A percentile compares a stretch with the other conserved stretches of the same genome.
These are phyloP conservation scores for Drosophila erecta DNA, from an alignment of 1,140 invertebrate genomes.

Conservation along the genomic window DNA sequence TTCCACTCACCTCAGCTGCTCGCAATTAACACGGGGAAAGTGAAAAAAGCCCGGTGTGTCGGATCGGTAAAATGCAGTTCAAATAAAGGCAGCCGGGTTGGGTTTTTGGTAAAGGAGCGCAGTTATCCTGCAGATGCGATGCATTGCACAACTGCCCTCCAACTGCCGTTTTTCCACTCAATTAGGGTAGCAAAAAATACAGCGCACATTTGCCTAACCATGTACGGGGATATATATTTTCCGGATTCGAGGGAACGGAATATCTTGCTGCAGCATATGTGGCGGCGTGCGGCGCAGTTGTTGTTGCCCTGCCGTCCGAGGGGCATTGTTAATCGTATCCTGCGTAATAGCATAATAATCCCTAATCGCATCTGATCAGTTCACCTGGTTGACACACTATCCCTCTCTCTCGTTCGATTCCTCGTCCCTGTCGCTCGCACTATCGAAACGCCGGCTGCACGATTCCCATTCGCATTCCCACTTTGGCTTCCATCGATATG, in stretches of 20 bases:
- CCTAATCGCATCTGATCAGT: constrained; percentile 83
- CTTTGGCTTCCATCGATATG: constrained; percentile 59
- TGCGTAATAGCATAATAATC: constrained; percentile 83
- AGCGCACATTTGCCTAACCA: constrained; percentile 71
- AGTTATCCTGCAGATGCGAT: constrained; percentile 67
- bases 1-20: constrained; percentile 52
- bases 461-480: constrained; percentile 43
- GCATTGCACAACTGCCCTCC: constrained; percentile 14
- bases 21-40: constrained; percentile 64
- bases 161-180: constrained; percentile 66
- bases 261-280: constrained; percentile 68
- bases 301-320: constrained; percentile 43
- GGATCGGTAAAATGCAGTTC: constrained; percentile 73
- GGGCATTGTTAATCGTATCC: constrained; percentile 80
- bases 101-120: constrained; percentile 5
- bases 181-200: constrained; percentile 78
- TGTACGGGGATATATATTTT: constrained; percentile 12
- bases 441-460: constrained; percentile 61
- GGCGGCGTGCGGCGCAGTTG: constrained; percentile 77
- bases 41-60: constrained; percentile 59
- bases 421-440: constrained; percentile 1
- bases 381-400: constrained; percentile 70
- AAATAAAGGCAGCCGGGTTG: constrained; percentile 72
- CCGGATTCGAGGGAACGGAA: constrained; percentile 14
- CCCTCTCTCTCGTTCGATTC: neutral